A percentile compares a stretch with the other conserved stretches of the same genome.
Evolutionary conservation across 2,797 vertebrate species (phyloP).

Genomic region (Ataeniobius toweri): DNA sequence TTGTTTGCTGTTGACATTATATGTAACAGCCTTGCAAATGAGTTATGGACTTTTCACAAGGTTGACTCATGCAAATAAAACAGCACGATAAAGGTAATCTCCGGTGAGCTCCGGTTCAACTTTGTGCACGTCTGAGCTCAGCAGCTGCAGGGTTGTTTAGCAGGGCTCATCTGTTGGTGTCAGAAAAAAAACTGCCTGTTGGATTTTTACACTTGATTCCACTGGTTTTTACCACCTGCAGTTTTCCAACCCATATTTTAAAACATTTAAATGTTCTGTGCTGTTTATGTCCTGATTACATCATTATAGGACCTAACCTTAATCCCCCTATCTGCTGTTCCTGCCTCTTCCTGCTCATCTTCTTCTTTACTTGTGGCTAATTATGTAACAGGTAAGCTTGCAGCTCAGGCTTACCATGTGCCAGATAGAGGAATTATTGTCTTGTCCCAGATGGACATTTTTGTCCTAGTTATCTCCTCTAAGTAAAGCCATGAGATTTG

Average conservation of each 20-base stretch:
- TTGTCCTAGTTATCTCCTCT: conserved; percentile 70
- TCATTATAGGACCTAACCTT: conserved; percentile 27
- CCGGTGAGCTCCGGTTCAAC: conserved; percentile 49
- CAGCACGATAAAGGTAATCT: conserved; percentile 70
- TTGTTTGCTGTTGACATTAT: conserved; percentile 34
- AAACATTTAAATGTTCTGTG: conserved; percentile 15
- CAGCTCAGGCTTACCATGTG: conserved; percentile 60
- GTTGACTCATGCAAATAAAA: conserved; percentile 78
- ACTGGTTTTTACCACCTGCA: background rate
- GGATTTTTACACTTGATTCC: conserved; percentile 14
- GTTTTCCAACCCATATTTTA: conserved; percentile 2
- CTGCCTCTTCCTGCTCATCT: conserved; percentile 10
- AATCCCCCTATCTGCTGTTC: conserved; percentile 17
- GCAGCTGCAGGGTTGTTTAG: conserved; percentile 45
- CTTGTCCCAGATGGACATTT: conserved; percentile 61
- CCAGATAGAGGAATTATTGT: conserved; percentile 78
- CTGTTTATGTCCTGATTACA: conserved; percentile 32
- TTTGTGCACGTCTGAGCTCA: conserved; percentile 43
- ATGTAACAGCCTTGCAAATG: conserved; percentile 62
- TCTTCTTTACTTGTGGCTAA: conserved; percentile 53
- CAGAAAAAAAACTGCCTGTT: conserved; percentile 35
- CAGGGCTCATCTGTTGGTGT: conserved; percentile 64
- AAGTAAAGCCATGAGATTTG: conserved; percentile 42
- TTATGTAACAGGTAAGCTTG: conserved; percentile 78
- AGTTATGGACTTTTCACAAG: conserved; percentile 78